These are phyloP conservation scores for Hemicordylus capensis DNA, from an alignment of 2,113 vertebrate species.

Conservation along the genomic window DNA sequence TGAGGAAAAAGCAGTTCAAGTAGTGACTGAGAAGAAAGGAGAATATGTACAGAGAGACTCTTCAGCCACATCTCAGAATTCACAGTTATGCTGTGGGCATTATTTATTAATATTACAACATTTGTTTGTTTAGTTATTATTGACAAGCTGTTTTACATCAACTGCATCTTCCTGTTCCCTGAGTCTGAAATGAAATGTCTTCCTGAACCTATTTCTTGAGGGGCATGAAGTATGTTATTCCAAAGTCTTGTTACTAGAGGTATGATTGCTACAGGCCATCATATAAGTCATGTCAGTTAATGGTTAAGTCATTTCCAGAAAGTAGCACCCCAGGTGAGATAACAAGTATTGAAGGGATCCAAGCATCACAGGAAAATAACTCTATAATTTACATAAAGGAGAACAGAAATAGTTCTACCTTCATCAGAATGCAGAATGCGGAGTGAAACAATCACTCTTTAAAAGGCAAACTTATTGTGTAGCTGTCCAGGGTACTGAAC, in stretches of 20 bases:
- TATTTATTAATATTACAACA: too few relatives aligned
- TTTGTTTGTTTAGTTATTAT: too few relatives aligned
- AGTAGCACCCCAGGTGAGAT: background rate
- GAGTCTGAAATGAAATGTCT: too few relatives aligned
- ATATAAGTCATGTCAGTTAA: background rate
- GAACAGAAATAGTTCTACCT: background rate
- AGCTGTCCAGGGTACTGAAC: slow-evolving; percentile 67
- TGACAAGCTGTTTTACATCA: too few relatives aligned
- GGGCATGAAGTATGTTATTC: background rate
- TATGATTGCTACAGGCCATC: background rate
- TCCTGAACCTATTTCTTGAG: too few relatives aligned
- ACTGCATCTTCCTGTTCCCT: too few relatives aligned
- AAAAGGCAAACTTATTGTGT: background rate
- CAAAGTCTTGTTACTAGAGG: background rate
- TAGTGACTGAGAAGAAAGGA: too few relatives aligned
- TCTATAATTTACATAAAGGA: background rate
- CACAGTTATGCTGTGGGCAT: too few relatives aligned
- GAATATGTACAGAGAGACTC: too few relatives aligned
- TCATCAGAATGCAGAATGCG: background rate
- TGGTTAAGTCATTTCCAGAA: background rate
- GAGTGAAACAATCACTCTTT: background rate
- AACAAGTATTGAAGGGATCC: background rate
- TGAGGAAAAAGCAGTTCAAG: too few relatives aligned
- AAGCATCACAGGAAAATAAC: background rate
- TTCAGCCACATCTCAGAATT: too few relatives aligned